Conservation (phyloP, 35 echinoderm and acorn worm genomes). For the Apostichopus japonicus region DNA sequence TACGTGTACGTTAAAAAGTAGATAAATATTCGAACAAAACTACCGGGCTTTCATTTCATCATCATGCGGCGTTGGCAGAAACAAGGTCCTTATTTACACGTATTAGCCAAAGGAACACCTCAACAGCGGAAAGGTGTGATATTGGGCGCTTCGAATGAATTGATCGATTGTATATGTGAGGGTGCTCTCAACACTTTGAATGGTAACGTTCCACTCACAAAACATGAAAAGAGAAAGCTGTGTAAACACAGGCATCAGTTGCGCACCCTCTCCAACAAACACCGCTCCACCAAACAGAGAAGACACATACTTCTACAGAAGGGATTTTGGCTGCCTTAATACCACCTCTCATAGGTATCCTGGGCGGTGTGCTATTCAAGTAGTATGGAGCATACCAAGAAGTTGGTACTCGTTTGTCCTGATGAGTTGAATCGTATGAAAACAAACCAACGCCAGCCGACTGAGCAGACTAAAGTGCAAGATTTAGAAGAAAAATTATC, state of each 20-base stretch:
- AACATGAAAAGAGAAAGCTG: slow-evolving; percentile 1
- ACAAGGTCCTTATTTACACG: slow-evolving; percentile 42
- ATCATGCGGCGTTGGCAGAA: slow-evolving; percentile 26
- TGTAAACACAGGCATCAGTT: slow-evolving; percentile 14
- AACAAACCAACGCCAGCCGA: not conserved
- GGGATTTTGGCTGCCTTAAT: not conserved
- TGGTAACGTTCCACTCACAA: slow-evolving; percentile 9
- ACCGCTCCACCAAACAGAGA: not conserved
- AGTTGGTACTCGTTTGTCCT: slow-evolving; percentile 32
- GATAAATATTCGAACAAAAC: not conserved
- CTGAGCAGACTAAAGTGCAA: slow-evolving; percentile 10
- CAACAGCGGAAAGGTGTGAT: slow-evolving; percentile 37
- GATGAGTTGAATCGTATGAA: slow-evolving; percentile 8
- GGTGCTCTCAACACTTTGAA: slow-evolving; percentile 43
- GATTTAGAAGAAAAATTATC: slow-evolving; percentile 19
- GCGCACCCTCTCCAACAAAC: slow-evolving; percentile 9
- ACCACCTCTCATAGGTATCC: slow-evolving; percentile 35
- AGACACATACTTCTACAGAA: slow-evolving; percentile 32
- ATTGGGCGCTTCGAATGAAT: slow-evolving; percentile 16
- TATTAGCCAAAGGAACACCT: not conserved
- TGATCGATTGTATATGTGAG: slow-evolving; percentile 46
- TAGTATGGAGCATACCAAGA: slow-evolving; percentile 39
- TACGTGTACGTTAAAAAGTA: slow-evolving; percentile 48
- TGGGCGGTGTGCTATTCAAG: slow-evolving; percentile 13
- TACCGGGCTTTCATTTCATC: not conserved